phyloP scores from a whole-genome alignment of 2,113 vertebrate genomes.

The Callopanchax toddi region DNA sequence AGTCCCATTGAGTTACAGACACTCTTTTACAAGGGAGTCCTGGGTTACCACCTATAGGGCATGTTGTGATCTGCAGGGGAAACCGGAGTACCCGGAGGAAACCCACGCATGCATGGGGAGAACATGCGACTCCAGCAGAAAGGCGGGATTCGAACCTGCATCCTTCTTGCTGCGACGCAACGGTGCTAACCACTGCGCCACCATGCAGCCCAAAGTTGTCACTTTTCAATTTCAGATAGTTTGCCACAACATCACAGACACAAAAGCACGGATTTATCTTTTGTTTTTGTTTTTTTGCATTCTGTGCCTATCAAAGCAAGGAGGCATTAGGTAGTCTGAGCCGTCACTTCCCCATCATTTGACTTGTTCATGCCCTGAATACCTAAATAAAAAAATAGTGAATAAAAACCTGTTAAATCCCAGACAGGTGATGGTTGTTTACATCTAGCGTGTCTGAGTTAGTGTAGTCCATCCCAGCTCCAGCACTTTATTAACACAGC shows the following conservation, averaged over 20 bases:
- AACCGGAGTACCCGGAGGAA: too few relatives aligned
- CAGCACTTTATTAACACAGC: constrained; percentile 9
- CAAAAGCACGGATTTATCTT: constrained; percentile 15
- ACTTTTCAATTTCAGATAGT: constrained; percentile 1
- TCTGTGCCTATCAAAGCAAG: constrained; percentile 64
- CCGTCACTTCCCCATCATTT: constrained; percentile 34
- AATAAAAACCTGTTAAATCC: constrained; percentile 16
- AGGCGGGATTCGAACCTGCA: too few relatives aligned
- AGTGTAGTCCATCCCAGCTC: background rate
- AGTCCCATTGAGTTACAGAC: too few relatives aligned
- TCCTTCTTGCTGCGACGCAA: too few relatives aligned
- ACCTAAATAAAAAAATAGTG: background rate
- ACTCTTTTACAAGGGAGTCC: too few relatives aligned
- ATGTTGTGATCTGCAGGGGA: too few relatives aligned
- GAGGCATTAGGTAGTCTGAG: constrained; percentile 26
- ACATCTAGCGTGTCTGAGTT: constrained; percentile 1
- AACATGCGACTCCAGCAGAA: too few relatives aligned
- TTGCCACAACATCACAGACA: constrained; percentile 16
- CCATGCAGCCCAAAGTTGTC: too few relatives aligned
- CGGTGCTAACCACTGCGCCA: too few relatives aligned
- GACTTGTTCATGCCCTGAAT: constrained; percentile 29
- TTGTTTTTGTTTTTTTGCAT: constrained; percentile 37
- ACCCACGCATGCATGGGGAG: too few relatives aligned
- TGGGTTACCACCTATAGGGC: too few relatives aligned
- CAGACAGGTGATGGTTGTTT: constrained; percentile 8